These are phyloP conservation scores for Stomatorhinus walkeri DNA, from an alignment of 2,797 vertebrate species.

Conservation along the genomic window DNA sequence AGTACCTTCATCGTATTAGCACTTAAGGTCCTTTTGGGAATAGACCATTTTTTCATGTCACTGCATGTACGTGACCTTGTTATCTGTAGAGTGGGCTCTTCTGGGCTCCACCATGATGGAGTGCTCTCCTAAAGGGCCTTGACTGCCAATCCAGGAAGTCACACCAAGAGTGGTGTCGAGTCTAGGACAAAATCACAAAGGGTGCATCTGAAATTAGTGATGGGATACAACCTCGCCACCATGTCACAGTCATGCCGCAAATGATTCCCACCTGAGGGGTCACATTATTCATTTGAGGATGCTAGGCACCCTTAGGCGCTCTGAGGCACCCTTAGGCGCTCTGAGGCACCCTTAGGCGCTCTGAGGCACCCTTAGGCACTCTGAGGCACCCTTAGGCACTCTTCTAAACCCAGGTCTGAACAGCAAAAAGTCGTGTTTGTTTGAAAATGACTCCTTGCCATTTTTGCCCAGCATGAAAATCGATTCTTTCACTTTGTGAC, in stretches of 20 bases:
- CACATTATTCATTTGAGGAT: not conserved
- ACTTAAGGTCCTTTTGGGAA: not conserved
- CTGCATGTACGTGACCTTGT: not conserved
- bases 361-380: too few species aligned
- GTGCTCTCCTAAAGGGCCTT: not conserved
- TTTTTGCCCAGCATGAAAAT: not conserved
- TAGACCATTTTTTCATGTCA: not conserved
- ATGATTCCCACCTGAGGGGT: not conserved
- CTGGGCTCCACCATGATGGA: not conserved
- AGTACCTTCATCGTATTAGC: not conserved
- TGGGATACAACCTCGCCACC: not conserved
- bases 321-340: too few species aligned
- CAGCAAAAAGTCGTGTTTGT: not conserved
- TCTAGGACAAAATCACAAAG: not conserved
- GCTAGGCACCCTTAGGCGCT: not conserved
- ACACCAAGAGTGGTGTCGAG: not conserved
- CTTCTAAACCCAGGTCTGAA: not conserved
- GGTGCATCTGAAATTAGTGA: not conserved
- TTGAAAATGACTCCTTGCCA: not conserved
- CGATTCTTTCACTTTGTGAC: not conserved
- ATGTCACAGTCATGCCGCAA: not conserved
- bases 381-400: too few species aligned
- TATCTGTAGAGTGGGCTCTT: not conserved
- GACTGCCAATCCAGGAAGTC: not conserved
- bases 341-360: too few species aligned